Conservation (phyloP, 2,113 vertebrate species). For the Cygnus buccinator region DNA sequence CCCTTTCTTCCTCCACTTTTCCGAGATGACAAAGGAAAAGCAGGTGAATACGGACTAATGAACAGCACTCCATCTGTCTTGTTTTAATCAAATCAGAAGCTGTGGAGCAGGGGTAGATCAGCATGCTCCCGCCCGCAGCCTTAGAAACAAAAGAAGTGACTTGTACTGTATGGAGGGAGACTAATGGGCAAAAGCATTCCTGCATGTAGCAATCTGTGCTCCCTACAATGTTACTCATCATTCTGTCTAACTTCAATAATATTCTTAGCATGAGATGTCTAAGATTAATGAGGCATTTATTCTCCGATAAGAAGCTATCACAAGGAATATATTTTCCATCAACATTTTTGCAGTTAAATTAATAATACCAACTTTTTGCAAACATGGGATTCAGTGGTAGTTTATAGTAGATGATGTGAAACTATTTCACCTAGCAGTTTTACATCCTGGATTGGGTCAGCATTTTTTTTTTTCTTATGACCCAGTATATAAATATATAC, state of each 20-base stretch:
- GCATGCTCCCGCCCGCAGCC: slow-evolving; percentile 25
- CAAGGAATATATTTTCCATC: slow-evolving; percentile 53
- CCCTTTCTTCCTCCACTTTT: not conserved
- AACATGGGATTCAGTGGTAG: not conserved
- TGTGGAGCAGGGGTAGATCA: slow-evolving; percentile 29
- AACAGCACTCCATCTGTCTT: not conserved
- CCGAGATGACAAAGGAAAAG: not conserved
- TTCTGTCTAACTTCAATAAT: slow-evolving; percentile 72
- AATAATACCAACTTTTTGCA: slow-evolving; percentile 16
- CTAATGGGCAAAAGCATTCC: slow-evolving; percentile 58
- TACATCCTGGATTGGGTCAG: not conserved
- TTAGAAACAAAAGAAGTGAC: slow-evolving; percentile 51
- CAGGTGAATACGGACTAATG: not conserved
- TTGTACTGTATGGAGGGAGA: slow-evolving; percentile 19
- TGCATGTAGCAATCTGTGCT: slow-evolving; percentile 64
- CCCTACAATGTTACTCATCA: slow-evolving; percentile 67
- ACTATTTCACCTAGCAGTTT: not conserved
- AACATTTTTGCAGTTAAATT: slow-evolving; percentile 47
- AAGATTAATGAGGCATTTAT: slow-evolving; percentile 75
- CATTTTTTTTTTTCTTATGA: not conserved
- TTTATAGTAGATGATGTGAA: not conserved
- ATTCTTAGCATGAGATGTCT: slow-evolving; percentile 68
- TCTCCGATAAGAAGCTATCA: slow-evolving; percentile 47
- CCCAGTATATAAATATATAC: not conserved
- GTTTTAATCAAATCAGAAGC: slow-evolving; percentile 44